Base-by-base conservation (phyloP, 1,140 invertebrate species). In the Oncopodura yosiiana region DNA sequence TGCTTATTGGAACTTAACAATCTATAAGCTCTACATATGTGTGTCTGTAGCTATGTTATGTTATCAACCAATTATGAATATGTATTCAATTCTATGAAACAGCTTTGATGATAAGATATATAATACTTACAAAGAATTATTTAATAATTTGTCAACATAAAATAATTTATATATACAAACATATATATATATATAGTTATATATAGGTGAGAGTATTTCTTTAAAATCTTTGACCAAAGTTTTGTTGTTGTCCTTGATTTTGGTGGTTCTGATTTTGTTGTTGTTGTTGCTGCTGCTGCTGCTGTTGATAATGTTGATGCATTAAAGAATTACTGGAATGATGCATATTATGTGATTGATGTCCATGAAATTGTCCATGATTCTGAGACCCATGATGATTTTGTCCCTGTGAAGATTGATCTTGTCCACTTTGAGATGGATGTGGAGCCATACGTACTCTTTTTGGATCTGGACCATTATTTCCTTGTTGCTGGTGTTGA, bases 211-310 rank as follows among this genome's bases (percentile, higher is more conserved):
- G 30, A 34, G 8, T 9, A 34, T 34, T 14, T 34, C 3, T 52
- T 45, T 44, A 61, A 48, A 61, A 61, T 36, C 60, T 32, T 34
- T 61, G 60, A 12, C 56, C 56, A 46, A 58, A 62, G n/a, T 51
- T 55, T 23, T 62, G 51, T 26, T 60, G 52, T 36, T 58, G 56
- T 8, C 42, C 34, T 44, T 62, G 55, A 32, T 61, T 56, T 32
- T 62, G 50, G 24, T 81, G 80, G 63, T 81, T 78, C 64, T 80
- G 81, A 66, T 78, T 80, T 53, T 76, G 74, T 57, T 81, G 78
- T 64, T 76, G 75, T 62, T 79, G 77, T 18, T 68, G 65, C 64
- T 79, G 77, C 64, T 79, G 77, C 66, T 77, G 73, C 60, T 71
- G 72, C 58, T 74, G 74, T 58, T 74, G 75, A 43, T 75, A 70